Conservation (phyloP, 2,797 vertebrate genomes). For the Catharus ustulatus region DNA sequence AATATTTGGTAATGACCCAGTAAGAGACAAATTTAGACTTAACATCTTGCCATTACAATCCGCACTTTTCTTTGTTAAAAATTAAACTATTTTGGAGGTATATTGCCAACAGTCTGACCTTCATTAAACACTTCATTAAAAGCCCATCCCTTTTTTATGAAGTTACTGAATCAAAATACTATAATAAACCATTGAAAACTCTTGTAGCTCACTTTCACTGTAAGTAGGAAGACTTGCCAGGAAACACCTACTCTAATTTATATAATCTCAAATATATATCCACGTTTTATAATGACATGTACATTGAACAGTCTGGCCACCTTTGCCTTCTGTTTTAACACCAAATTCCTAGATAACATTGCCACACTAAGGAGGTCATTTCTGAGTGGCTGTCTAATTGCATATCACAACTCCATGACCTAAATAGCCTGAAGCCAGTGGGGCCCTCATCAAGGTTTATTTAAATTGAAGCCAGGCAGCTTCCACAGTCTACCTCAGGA, state of each 20-base stretch:
- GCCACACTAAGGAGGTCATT: neutral
- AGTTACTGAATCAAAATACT: neutral
- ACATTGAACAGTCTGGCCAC: neutral
- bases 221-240: neutral
- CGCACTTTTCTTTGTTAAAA: neutral
- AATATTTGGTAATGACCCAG: neutral
- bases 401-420: conserved; percentile 16
- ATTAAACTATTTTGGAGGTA: neutral
- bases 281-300: neutral
- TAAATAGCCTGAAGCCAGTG: neutral
- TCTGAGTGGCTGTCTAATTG: conserved; percentile 44
- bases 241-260: neutral
- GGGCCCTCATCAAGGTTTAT: neutral
- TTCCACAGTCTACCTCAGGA: neutral
- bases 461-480: neutral
- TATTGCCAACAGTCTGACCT: neutral
- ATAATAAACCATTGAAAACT: neutral
- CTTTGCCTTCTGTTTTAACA: neutral
- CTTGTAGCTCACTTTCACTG: neutral
- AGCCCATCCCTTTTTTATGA: neutral
- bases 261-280: neutral
- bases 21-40: neutral
- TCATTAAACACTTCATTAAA: neutral
- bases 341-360: neutral
- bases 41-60: neutral